These are phyloP conservation scores for Sminthurides aquaticus DNA, from an alignment of 2,888 invertebrate genomes.

Conservation along the genomic window DNA sequence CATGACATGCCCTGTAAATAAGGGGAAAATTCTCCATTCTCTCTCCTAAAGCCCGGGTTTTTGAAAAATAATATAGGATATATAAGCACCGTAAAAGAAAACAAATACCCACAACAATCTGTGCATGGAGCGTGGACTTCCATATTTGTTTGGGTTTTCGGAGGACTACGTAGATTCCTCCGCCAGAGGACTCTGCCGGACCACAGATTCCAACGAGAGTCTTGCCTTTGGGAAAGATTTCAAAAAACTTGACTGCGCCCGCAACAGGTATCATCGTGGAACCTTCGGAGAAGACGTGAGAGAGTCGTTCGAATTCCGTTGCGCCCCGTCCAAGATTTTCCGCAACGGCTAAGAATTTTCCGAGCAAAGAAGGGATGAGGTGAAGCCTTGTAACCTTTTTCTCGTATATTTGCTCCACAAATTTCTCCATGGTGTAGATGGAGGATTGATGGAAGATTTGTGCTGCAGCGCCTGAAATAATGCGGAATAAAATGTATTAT, in stretches of 20 bases:
- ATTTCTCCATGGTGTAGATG: conserved; percentile 23
- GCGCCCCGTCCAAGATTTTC: conserved; percentile 12
- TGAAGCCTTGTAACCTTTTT: conserved; percentile 8
- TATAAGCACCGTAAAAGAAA: no score
- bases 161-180: conserved; percentile 71
- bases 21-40: conserved; percentile 16
- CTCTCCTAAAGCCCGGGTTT: no score
- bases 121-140: conserved; percentile 49
- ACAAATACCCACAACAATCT: conserved; percentile 1
- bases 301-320: not conserved
- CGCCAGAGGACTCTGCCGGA: conserved; percentile 85
- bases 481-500: not conserved
- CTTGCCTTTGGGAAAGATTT: conserved; percentile 50
- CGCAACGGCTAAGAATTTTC: conserved; percentile 56
- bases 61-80: no score
- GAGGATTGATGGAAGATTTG: conserved; percentile 26
- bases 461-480: conserved; percentile 24
- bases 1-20: conserved; percentile 59
- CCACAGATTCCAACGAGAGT: conserved; percentile 81
- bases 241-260: conserved; percentile 65
- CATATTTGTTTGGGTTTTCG: conserved; percentile 49
- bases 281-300: conserved; percentile 2
- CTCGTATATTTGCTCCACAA: conserved; percentile 17
- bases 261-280: conserved; percentile 18
- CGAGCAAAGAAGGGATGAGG: not conserved